phyloP scores from a whole-genome alignment of 2,888 invertebrate species.

The Hirtodrosophila cameraria region DNA sequence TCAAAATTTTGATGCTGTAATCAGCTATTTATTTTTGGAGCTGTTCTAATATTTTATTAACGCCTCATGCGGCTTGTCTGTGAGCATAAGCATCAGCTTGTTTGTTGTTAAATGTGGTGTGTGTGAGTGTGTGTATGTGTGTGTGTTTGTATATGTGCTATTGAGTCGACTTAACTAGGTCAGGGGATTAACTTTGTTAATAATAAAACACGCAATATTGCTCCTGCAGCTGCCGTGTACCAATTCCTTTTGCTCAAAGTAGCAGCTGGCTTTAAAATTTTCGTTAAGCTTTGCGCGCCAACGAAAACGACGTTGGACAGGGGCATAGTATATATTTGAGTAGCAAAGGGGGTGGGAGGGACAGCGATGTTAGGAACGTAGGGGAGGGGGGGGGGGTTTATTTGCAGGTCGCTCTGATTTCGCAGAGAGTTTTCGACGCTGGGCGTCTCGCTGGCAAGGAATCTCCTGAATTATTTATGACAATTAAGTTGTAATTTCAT shows the following conservation, averaged over 20 bases:
- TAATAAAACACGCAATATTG: slow-evolving; percentile 70
- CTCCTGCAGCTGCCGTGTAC: slow-evolving; percentile 55
- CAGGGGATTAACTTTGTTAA: slow-evolving; percentile 75
- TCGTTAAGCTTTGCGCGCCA: slow-evolving; percentile 39
- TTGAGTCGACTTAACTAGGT: slow-evolving; percentile 63
- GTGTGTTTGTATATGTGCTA: slow-evolving; percentile 12
- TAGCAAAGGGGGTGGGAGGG: no score
- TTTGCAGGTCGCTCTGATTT: slow-evolving; percentile 56
- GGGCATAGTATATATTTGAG: neutral
- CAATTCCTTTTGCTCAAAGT: slow-evolving; percentile 47
- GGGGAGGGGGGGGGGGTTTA: slow-evolving; percentile 3
- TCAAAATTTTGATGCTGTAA: slow-evolving; percentile 42
- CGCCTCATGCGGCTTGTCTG: slow-evolving; percentile 42
- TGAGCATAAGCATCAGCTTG: slow-evolving; percentile 26
- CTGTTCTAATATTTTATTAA: slow-evolving; percentile 57
- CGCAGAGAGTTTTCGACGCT: slow-evolving; percentile 47
- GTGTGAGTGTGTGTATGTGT: slow-evolving; percentile 6
- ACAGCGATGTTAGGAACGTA: neutral
- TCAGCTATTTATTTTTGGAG: slow-evolving; percentile 53
- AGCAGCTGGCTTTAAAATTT: slow-evolving; percentile 64
- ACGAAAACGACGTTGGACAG: slow-evolving; percentile 27
- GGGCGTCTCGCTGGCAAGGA: slow-evolving; percentile 44
- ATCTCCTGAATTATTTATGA: slow-evolving; percentile 75
- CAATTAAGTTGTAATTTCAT: slow-evolving; percentile 77
- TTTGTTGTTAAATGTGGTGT: slow-evolving; percentile 5